Evolutionary conservation across 2,113 vertebrate species (phyloP).

Genomic region (Rhegmatorhina hoffmannsi): DNA sequence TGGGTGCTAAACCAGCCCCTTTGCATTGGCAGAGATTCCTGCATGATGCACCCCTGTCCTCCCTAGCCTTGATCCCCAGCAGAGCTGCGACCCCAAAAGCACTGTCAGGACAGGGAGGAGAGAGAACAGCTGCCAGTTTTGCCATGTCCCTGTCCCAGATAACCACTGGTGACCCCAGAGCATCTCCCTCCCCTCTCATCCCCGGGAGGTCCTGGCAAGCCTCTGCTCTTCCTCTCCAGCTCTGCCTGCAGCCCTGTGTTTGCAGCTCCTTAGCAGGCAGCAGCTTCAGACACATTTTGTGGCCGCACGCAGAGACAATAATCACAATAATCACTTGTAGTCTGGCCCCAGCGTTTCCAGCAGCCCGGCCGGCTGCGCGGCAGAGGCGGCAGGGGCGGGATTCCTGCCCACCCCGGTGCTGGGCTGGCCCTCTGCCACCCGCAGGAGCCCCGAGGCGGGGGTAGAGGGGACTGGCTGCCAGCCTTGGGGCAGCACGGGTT

Average conservation of each 20-base stretch:
- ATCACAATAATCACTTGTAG: neutral
- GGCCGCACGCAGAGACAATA: neutral
- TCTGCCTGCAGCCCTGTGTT: neutral
- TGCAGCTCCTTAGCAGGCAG: neutral
- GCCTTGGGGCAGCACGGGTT: neutral
- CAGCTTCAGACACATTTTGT: neutral
- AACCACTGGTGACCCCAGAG: neutral
- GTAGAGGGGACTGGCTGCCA: neutral
- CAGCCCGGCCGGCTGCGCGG: neutral
- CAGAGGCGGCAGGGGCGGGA: neutral
- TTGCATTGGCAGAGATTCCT: neutral
- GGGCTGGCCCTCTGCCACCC: neutral
- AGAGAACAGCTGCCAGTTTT: neutral
- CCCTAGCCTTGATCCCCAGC: too few species aligned
- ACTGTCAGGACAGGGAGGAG: neutral
- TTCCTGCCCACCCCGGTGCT: neutral
- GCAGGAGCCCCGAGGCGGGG: rapidly evolving
- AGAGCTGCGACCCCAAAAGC: neutral
- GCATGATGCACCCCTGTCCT: neutral
- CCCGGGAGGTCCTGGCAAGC: neutral
- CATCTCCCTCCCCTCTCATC: neutral
- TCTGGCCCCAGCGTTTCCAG: neutral
- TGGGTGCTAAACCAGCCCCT: neutral
- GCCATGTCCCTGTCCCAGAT: neutral
- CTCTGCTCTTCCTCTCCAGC: neutral